phyloP scores from a whole-genome alignment of 2,888 invertebrate species.

The Pterobdella sp. region DNA sequence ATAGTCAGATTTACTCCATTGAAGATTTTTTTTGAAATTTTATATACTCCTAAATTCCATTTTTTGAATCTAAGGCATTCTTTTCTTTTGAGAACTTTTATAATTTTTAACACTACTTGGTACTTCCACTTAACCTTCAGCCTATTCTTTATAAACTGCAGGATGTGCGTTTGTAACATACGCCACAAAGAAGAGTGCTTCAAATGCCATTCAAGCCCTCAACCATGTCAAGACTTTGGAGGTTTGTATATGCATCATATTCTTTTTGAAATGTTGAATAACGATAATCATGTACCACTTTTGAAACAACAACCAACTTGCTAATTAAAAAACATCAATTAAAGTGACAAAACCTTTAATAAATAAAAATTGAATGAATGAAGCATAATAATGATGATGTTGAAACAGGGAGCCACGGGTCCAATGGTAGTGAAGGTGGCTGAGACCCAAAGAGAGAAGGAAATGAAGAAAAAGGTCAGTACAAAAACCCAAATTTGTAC shows the following conservation, averaged over 20 bases:
- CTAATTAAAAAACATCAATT: background rate
- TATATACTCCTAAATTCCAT: no score
- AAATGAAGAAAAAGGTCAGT: slow-evolving; percentile 22
- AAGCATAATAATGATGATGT: background rate
- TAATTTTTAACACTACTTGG: no score
- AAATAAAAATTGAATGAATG: background rate
- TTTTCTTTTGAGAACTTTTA: no score
- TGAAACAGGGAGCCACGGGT: slow-evolving; percentile 19
- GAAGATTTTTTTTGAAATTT: no score
- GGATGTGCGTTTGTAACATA: slow-evolving; percentile 32
- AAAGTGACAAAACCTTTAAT: background rate
- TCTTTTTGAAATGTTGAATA: background rate
- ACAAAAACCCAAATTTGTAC: background rate
- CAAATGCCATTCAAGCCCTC: slow-evolving; percentile 28
- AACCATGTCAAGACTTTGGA: slow-evolving; percentile 28
- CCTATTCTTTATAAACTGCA: background rate
- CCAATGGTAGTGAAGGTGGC: slow-evolving; percentile 29
- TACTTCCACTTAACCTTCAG: no score
- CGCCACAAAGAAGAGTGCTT: slow-evolving; percentile 27
- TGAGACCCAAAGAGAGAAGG: slow-evolving; percentile 29
- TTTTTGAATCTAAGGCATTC: no score
- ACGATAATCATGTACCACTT: background rate
- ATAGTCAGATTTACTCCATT: no score
- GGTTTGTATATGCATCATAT: slow-evolving; percentile 9
- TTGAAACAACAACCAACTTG: background rate